Evolutionary conservation across 2,888 invertebrate genomes (phyloP).

Genomic region (Teleogryllus oceanicus): DNA sequence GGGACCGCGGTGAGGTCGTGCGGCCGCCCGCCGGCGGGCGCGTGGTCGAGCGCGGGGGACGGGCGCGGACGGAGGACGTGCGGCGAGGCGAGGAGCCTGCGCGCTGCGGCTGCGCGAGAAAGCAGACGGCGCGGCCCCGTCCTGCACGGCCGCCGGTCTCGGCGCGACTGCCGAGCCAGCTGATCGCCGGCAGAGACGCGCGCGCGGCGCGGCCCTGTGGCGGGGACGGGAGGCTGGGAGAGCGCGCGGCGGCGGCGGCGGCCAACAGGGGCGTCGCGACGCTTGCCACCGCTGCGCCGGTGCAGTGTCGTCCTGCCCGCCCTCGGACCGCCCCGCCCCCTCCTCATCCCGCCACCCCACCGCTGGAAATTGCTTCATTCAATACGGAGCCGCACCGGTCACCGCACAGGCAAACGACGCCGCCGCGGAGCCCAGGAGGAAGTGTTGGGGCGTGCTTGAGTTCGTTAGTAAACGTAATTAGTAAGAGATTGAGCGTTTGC

Average conservation of each 20-base stretch:
- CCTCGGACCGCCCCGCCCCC: background rate
- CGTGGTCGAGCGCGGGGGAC: too few species aligned
- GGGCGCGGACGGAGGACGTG: too few species aligned
- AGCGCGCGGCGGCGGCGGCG: background rate
- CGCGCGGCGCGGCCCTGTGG: background rate
- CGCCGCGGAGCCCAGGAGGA: too few species aligned
- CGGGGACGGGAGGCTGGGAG: background rate
- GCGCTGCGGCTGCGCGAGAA: background rate
- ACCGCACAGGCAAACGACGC: too few species aligned
- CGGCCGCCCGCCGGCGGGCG: too few species aligned
- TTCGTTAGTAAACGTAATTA: too few species aligned
- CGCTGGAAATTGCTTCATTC: background rate
- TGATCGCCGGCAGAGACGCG: background rate
- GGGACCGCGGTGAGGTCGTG: background rate
- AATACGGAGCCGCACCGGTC: background rate
- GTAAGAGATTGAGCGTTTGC: too few species aligned
- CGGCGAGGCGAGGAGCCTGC: background rate
- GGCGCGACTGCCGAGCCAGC: background rate
- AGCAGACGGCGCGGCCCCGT: background rate
- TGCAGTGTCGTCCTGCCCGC: background rate
- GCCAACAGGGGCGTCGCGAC: background rate
- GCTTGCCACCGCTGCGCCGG: background rate
- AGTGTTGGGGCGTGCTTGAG: too few species aligned
- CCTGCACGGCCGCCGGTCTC: background rate
- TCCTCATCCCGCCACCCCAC: background rate